These are phyloP conservation scores for Alectura lathami DNA, from an alignment of 2,113 vertebrate species.

Conservation along the genomic window DNA sequence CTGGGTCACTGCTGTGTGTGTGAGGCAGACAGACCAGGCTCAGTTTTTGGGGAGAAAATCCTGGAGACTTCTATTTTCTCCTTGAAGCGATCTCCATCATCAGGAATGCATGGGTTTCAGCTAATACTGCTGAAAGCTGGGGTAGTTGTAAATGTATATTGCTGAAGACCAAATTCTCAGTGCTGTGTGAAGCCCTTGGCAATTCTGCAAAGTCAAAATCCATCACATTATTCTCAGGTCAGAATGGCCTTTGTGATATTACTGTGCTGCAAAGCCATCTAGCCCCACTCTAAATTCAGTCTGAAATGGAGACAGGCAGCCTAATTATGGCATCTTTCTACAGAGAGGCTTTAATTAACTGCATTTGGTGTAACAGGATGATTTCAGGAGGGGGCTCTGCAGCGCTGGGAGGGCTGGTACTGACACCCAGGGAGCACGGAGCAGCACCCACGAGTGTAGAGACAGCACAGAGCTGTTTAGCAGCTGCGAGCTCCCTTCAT, in stretches of 20 bases:
- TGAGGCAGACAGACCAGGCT: background rate
- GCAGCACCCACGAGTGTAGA: background rate
- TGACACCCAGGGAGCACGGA: fast-evolving
- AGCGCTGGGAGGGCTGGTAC: fast-evolving
- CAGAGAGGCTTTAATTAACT: background rate
- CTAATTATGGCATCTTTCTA: background rate
- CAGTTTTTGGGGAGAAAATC: background rate
- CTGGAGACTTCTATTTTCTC: background rate
- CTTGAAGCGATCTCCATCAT: background rate
- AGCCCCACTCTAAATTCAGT: conserved; percentile 14
- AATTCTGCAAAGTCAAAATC: background rate
- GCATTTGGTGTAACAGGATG: background rate
- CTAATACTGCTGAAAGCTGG: background rate
- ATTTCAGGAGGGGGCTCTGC: background rate
- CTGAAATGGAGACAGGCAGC: background rate
- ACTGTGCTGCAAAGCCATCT: background rate
- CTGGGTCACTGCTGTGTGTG: fast-evolving
- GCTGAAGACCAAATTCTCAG: background rate
- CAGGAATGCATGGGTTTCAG: background rate
- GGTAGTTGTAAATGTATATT: background rate
- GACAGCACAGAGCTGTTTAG: background rate
- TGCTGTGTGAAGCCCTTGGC: background rate
- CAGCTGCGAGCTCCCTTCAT: fast-evolving
- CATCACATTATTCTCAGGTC: background rate
- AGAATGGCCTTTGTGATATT: background rate